phyloP scores from a whole-genome alignment of 2,797 vertebrate species.

The Acridotheres tristis region DNA sequence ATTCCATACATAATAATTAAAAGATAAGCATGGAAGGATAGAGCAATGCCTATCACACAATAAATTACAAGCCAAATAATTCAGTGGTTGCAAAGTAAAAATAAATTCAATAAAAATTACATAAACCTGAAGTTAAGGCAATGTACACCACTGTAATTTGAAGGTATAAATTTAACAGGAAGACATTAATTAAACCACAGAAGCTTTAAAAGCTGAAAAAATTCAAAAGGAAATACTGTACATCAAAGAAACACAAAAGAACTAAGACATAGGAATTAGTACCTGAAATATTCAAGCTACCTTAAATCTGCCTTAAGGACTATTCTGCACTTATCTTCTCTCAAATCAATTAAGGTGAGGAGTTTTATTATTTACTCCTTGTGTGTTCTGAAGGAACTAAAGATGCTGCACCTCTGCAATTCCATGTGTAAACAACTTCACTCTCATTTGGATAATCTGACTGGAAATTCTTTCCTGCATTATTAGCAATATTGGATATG shows the following conservation, averaged over 20 bases:
- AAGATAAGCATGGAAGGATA: not conserved
- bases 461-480: not conserved
- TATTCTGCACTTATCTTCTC: not conserved
- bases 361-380: not conserved
- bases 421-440: not conserved
- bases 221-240: not conserved
- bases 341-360: not conserved
- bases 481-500: fast-evolving
- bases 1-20: not conserved
- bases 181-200: not conserved
- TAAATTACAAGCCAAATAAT: not conserved
- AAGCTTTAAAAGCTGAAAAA: not conserved
- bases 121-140: not conserved
- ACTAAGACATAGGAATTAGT: not conserved
- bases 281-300: not conserved
- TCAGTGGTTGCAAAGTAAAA: not conserved
- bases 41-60: not conserved
- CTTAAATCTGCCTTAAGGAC: not conserved
- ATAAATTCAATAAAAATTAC: not conserved
- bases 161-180: not conserved
- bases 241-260: not conserved
- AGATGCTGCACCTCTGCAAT: not conserved
- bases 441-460: not conserved
- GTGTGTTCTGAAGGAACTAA: not conserved
- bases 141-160: not conserved